A percentile compares a stretch with the other conserved stretches of the same genome.
phyloP scores from a whole-genome alignment of 2,797 vertebrate genomes.

The Pseudomugil gertrudae region DNA sequence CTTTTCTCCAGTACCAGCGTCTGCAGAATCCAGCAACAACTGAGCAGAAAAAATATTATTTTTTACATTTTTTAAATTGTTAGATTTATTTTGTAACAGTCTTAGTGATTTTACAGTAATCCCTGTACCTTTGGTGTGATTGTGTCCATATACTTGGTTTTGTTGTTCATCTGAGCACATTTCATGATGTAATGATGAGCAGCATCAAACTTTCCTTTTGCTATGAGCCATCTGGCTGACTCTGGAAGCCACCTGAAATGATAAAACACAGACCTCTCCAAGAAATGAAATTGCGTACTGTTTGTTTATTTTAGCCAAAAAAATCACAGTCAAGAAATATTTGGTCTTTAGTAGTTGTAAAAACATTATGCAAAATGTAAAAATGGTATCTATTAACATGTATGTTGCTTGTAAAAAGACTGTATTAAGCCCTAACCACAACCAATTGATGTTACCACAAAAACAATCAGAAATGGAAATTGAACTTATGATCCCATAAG shows the following conservation, averaged over 20 bases:
- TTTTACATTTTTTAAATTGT: background rate
- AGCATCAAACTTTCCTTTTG: slow-evolving; percentile 56
- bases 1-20: slow-evolving; percentile 37
- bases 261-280: background rate
- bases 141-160: slow-evolving; percentile 35
- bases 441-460: too few relatives aligned
- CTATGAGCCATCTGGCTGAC: slow-evolving; percentile 77
- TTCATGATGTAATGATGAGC: slow-evolving; percentile 72
- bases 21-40: slow-evolving; percentile 60
- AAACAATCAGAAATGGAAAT: too few relatives aligned
- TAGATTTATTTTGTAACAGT: background rate
- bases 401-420: background rate
- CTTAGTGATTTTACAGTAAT: background rate
- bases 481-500: background rate
- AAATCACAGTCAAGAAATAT: background rate
- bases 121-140: slow-evolving; percentile 58
- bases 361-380: background rate
- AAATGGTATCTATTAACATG: background rate
- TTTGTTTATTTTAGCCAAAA: background rate
- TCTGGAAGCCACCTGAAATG: slow-evolving; percentile 74
- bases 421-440: background rate
- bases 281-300: too few relatives aligned
- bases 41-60: slow-evolving; percentile 24
- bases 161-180: slow-evolving; percentile 73
- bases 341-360: background rate